Evolutionary conservation across 2,797 vertebrate genomes (phyloP).

Genomic region (Nyctibius grandis): DNA sequence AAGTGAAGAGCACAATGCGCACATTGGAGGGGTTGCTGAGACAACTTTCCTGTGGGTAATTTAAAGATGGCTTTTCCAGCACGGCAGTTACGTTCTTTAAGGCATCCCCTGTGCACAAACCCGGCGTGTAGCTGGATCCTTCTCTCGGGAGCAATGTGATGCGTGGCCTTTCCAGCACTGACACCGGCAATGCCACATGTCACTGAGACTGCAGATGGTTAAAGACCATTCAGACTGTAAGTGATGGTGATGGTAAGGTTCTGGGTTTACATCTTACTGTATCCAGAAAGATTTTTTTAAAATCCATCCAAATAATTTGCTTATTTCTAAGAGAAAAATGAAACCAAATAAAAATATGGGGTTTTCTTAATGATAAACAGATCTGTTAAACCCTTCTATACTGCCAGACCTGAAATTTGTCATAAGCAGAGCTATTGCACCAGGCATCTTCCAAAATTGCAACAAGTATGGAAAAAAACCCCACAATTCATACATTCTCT

Average conservation of each 20-base stretch:
- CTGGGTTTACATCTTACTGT: neutral
- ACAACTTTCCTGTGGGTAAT: neutral
- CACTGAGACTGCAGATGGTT: neutral
- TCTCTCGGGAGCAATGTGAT: accelerated
- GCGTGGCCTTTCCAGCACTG: neutral
- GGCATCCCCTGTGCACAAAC: neutral
- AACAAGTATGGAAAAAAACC: neutral
- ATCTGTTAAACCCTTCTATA: neutral
- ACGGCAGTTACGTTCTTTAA: neutral
- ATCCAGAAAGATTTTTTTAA: neutral
- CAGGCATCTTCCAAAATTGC: neutral
- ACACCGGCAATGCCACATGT: neutral
- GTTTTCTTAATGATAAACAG: neutral
- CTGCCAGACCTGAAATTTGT: neutral
- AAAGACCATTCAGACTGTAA: neutral
- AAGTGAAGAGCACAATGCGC: neutral
- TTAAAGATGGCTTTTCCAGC: neutral
- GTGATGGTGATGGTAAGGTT: neutral
- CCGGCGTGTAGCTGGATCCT: accelerated
- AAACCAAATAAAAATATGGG: neutral
- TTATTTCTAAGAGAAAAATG: neutral
- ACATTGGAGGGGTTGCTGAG: neutral
- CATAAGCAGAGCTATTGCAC: neutral
- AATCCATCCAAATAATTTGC: neutral
- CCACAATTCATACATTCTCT: neutral